Evolutionary conservation across 2,113 vertebrate species (phyloP).

Genomic region (Diadophis punctatus): DNA sequence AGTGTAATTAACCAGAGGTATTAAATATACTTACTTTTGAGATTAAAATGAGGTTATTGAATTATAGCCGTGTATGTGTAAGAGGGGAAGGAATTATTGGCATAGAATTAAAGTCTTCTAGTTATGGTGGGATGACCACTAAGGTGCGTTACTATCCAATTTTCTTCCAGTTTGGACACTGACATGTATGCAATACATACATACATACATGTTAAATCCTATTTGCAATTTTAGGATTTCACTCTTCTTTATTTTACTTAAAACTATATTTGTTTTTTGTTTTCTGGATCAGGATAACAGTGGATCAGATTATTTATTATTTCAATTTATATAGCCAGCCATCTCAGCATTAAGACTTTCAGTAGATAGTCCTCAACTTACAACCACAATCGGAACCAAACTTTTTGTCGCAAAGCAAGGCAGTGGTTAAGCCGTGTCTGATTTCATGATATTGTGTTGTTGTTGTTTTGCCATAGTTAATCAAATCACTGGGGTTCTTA

Average conservation of each 20-base stretch:
- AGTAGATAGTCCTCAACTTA: not conserved
- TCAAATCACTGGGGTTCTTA: too few species aligned
- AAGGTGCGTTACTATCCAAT: not conserved
- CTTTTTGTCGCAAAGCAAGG: not conserved
- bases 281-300: not conserved
- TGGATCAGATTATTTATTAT: not conserved
- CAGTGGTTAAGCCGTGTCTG: not conserved
- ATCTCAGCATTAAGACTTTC: not conserved
- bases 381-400: not conserved
- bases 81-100: not conserved
- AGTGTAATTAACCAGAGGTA: not conserved
- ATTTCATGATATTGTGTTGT: not conserved
- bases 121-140: not conserved
- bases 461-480: too few species aligned
- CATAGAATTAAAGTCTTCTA: not conserved
- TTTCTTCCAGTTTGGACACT: not conserved
- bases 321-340: not conserved
- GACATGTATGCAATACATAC: not conserved
- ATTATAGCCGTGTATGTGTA: not conserved
- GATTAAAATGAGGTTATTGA: not conserved
- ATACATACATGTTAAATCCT: not conserved
- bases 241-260: not conserved
- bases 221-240: not conserved
- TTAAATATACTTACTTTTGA: not conserved
- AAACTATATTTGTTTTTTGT: not conserved